Percentiles rank a stretch among this genome's conserved stretches.
Conservation (phyloP, 2,797 vertebrate genomes). For the Phyllotis vaccarum region DNA sequence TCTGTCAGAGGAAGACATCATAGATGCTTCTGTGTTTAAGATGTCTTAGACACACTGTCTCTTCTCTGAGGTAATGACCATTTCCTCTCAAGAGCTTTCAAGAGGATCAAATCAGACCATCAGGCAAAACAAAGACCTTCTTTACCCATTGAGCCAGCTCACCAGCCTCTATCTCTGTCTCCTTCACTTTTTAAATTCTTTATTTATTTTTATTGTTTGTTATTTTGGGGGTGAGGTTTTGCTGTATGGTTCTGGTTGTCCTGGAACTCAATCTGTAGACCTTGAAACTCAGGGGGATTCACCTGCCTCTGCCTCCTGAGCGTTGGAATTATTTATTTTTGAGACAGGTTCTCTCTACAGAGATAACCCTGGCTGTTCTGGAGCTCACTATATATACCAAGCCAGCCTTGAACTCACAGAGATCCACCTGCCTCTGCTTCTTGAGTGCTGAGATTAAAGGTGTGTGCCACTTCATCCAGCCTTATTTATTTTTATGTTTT, state of each 20-base stretch:
- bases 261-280: not conserved
- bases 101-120: not conserved
- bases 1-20: not conserved
- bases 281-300: not conserved
- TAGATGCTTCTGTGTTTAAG: not conserved
- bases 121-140: no score
- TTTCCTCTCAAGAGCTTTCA: not conserved
- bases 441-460: not conserved
- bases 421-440: not conserved
- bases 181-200: not conserved
- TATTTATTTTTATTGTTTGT: no score
- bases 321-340: not conserved
- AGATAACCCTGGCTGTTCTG: not conserved
- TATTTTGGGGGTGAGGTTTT: not conserved
- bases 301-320: not conserved
- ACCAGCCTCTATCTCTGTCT: not conserved
- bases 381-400: not conserved
- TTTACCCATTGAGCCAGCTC: no score
- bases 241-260: not conserved
- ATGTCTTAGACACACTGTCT: not conserved
- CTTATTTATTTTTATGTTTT: not conserved
- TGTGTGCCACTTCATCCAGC: not conserved
- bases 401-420: not conserved
- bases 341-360: not conserved
- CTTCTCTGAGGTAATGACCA: not conserved